These are phyloP conservation scores for Melipona bicolor DNA, from an alignment of 2,888 invertebrate genomes.

Conservation along the genomic window DNA sequence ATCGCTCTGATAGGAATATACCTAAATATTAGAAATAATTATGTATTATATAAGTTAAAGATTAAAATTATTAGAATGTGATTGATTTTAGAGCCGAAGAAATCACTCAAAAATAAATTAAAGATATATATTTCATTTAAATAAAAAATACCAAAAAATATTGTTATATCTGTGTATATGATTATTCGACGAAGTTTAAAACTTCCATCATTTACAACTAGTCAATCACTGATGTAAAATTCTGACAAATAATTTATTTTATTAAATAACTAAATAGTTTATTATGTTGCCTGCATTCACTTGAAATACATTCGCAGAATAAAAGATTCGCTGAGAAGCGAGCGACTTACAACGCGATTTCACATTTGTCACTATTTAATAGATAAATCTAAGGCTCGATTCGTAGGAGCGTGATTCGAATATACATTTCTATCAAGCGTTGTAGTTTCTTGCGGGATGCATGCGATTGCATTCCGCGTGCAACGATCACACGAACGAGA, in stretches of 20 bases:
- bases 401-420: background rate
- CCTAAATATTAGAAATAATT: no score
- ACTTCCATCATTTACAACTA: background rate
- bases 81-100: background rate
- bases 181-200: background rate
- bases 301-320: background rate
- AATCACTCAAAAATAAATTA: background rate
- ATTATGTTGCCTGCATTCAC: background rate
- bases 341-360: background rate
- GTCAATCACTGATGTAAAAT: background rate
- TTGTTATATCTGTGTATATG: background rate
- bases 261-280: background rate
- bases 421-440: slow-evolving; percentile 1
- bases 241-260: background rate
- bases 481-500: slow-evolving; percentile 21
- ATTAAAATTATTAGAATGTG: background rate
- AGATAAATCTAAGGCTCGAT: background rate
- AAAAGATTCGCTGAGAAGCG: background rate
- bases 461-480: slow-evolving; percentile 29
- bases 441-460: slow-evolving; percentile 7
- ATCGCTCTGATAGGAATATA: no score
- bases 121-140: no score
- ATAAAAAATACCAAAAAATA: no score
- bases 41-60: background rate
- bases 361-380: slow-evolving; percentile 22